Evolutionary conservation across 2,113 vertebrate genomes (phyloP).

Genomic region (Phocoena sinus): DNA sequence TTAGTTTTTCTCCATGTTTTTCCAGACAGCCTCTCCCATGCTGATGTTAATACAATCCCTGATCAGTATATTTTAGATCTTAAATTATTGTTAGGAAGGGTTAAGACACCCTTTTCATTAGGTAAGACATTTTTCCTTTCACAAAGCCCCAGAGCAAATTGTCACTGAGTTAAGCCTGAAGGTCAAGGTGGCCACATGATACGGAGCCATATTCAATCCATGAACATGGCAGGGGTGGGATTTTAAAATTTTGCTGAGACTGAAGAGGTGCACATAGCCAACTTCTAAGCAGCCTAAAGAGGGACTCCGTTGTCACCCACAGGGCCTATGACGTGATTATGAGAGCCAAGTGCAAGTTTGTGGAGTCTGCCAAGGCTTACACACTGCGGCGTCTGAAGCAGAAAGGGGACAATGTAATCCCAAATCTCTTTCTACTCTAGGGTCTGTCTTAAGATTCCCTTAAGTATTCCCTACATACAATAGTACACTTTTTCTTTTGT

Average conservation of each 20-base stretch:
- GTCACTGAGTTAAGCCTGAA: background rate
- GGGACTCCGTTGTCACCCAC: background rate
- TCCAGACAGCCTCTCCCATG: background rate
- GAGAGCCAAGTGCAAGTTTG: background rate
- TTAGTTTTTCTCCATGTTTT: background rate
- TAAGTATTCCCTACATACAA: background rate
- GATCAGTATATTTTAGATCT: background rate
- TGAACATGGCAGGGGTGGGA: background rate
- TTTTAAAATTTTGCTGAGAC: background rate
- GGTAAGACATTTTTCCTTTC: background rate
- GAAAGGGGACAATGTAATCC: background rate
- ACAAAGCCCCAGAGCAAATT: background rate
- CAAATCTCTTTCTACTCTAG: background rate
- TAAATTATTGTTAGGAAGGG: background rate
- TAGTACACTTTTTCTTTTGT: background rate
- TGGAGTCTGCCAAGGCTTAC: background rate
- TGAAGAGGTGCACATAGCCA: background rate
- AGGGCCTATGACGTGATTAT: background rate
- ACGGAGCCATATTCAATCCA: background rate
- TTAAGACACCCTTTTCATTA: conserved; percentile 3
- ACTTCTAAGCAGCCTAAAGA: background rate
- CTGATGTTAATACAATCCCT: background rate
- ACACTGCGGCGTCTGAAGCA: background rate
- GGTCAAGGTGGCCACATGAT: background rate
- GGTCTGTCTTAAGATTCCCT: background rate